Evolutionary conservation across 2,888 invertebrate species (phyloP), one percentile per base, ranked within the genome.

Genomic region (Scaptomyza parva): DNA sequence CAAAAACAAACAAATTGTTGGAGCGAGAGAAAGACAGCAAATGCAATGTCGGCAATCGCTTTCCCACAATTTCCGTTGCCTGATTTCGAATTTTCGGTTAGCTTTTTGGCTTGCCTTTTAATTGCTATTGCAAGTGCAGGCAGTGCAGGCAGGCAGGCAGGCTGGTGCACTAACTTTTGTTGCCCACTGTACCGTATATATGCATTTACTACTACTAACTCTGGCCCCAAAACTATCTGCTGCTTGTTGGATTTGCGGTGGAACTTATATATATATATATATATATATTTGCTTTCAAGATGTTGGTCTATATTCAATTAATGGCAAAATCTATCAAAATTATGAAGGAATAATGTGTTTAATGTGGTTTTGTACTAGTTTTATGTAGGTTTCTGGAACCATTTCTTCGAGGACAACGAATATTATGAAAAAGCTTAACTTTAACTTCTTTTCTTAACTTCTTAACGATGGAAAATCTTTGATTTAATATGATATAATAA

Each of bases 61-160:
- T 64, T 61, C 48, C 80, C 80, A 64, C 80, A 83, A 65, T 67
- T 67, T 81, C 81, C 84, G 80, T 40, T 70, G 62, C 39, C 65
- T 68, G 62, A 20, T 30, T 30, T 58, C 54, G 58, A 40, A 66
- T 51, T 61, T 66, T 66, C n/a, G 50, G 37, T 51, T 63, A 69
- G 63, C 43, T 64, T 62, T 69, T 67, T 78, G 80, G 86, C 72
- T 83, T 76, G 80, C n/a, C n/a, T 59, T 85, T 86, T 85, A 85
- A 82, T 82, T 84, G 84, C 68, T 26, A n/a, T n/a, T n/a, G n/a
- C n/a, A n/a, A n/a, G n/a, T n/a, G n/a, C n/a, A n/a, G n/a, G n/a
- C n/a, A n/a, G n/a, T n/a, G n/a, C n/a, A n/a, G n/a, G n/a, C n/a
- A n/a, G n/a, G n/a, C n/a, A n/a, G n/a, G 24, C 47, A 18, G 33